These are phyloP conservation scores for Neogobius melanostomus DNA, from an alignment of 2,113 vertebrate genomes.

Conservation along the genomic window DNA sequence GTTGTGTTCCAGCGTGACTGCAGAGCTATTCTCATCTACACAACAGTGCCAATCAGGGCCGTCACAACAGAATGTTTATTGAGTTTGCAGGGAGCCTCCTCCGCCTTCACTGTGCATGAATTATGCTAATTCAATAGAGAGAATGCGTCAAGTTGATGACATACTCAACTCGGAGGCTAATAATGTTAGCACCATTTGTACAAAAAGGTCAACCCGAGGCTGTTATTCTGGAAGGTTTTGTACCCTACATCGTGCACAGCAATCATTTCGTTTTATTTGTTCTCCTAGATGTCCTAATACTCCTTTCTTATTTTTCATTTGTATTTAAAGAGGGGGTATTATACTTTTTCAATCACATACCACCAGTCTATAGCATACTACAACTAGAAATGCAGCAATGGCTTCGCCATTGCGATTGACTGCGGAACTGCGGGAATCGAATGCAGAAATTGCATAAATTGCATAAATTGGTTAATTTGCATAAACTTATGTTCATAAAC, in stretches of 20 bases:
- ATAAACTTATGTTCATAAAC: too few relatives aligned
- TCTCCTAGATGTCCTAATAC: background rate
- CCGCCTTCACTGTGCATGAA: slow-evolving; percentile 6
- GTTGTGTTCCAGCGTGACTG: background rate
- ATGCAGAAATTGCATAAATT: too few relatives aligned
- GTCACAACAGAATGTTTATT: slow-evolving; percentile 6
- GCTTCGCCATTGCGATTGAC: too few relatives aligned
- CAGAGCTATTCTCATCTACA: background rate
- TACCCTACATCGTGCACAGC: background rate
- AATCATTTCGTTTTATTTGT: background rate
- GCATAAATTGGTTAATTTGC: too few relatives aligned
- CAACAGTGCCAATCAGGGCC: slow-evolving; percentile 8
- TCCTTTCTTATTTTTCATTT: too few relatives aligned
- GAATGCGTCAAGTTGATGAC: slow-evolving; percentile 6
- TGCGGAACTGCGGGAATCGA: too few relatives aligned
- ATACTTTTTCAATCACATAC: too few relatives aligned
- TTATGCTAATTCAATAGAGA: slow-evolving; percentile 10
- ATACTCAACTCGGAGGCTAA: slow-evolving; percentile 4
- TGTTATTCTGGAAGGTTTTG: background rate
- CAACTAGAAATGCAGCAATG: too few relatives aligned
- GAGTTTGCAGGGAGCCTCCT: slow-evolving; percentile 4
- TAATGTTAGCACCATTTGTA: slow-evolving; percentile 5
- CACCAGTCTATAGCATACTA: too few relatives aligned
- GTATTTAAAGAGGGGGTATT: too few relatives aligned
- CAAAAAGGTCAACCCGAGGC: background rate